A percentile compares a stretch with the other conserved stretches of the same genome.
phyloP scores from a whole-genome alignment of 1,140 invertebrate genomes.

The Marisa cornuarietis region DNA sequence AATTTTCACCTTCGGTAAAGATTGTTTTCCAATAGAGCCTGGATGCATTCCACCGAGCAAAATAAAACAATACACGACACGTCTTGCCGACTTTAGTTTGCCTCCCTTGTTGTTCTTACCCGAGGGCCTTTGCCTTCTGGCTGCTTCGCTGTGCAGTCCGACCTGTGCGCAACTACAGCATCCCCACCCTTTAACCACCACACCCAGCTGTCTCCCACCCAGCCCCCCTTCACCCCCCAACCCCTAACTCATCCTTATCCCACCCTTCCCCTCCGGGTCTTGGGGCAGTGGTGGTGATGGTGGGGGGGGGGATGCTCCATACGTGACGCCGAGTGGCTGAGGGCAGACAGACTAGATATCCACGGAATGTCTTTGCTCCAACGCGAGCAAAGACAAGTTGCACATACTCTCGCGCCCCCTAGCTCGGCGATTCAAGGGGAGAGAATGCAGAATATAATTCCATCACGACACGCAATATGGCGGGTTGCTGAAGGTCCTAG shows the following conservation, averaged over 20 bases:
- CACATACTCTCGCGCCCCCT: conserved; percentile 12
- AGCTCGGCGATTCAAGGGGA: background rate
- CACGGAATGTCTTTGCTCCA: conserved; percentile 7
- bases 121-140: too few relatives aligned
- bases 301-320: background rate
- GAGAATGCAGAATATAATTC: conserved; percentile 20
- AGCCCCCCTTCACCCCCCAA: background rate
- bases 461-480: conserved; percentile 16
- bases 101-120: too few relatives aligned
- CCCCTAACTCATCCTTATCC: background rate
- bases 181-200: background rate
- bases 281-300: too few relatives aligned
- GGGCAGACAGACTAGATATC: conserved; percentile 9
- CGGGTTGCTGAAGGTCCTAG: background rate
- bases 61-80: too few relatives aligned
- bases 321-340: background rate
- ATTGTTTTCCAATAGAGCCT: too few relatives aligned
- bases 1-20: too few relatives aligned
- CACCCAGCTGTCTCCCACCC: background rate
- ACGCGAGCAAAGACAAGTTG: conserved; percentile 9
- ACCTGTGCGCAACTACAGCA: too few relatives aligned
- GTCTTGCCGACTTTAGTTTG: too few relatives aligned
- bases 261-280: background rate
- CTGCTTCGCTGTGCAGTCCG: too few relatives aligned
- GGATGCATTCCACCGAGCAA: too few relatives aligned